phyloP scores from a whole-genome alignment of 37 sponge, comb jelly and placozoan species.

The Halisarca cf. caerulea region DNA sequence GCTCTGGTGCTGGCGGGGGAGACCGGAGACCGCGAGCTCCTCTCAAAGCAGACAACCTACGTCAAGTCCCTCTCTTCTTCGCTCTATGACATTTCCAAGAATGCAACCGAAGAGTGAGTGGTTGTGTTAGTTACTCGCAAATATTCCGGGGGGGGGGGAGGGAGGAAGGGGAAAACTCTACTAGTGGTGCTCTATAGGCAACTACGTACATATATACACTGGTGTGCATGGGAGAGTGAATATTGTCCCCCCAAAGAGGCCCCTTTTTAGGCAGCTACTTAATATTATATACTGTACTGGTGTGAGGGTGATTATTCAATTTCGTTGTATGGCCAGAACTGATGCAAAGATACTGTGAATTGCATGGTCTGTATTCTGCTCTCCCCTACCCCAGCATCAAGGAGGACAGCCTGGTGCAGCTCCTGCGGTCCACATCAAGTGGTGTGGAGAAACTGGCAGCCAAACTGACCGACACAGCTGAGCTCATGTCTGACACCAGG shows the following conservation, averaged over 20 bases:
- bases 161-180: no score
- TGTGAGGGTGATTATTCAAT: no score
- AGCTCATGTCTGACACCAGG: slow-evolving; percentile 21
- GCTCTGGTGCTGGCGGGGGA: slow-evolving; percentile 54
- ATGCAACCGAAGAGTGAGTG: slow-evolving; percentile 62
- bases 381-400: neutral
- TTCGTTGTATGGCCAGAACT: no score
- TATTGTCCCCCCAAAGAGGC: no score
- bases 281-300: no score
- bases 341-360: no score
- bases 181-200: no score
- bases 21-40: slow-evolving; percentile 47
- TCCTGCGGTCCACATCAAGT: slow-evolving; percentile 43
- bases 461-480: slow-evolving; percentile 54
- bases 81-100: slow-evolving; percentile 39
- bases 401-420: slow-evolving; percentile 35
- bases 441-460: slow-evolving; percentile 42
- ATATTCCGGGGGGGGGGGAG: no score
- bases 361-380: slow-evolving; percentile 22
- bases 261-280: no score
- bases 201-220: no score
- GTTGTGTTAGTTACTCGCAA: no score
- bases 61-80: slow-evolving; percentile 44
- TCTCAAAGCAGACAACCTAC: slow-evolving; percentile 42
- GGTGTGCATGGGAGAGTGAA: no score